These are phyloP conservation scores for Eumaeus atala DNA, from an alignment of 1,140 invertebrate genomes.

Conservation along the genomic window DNA sequence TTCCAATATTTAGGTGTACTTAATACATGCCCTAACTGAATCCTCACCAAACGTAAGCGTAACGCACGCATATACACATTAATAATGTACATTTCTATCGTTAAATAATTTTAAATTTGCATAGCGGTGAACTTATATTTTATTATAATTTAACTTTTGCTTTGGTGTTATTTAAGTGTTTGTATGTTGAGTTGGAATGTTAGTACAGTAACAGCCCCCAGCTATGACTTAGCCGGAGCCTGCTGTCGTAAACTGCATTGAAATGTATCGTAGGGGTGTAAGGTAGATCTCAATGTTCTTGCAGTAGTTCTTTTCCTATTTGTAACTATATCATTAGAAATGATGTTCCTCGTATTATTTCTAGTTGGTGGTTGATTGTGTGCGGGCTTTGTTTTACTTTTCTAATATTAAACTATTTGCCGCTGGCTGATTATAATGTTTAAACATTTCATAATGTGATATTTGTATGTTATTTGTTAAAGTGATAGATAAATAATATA, in stretches of 20 bases:
- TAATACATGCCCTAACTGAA: slow-evolving; percentile 34
- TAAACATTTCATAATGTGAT: slow-evolving; percentile 66
- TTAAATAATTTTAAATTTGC: slow-evolving; percentile 7
- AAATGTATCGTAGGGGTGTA: too few species aligned
- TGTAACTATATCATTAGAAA: background rate
- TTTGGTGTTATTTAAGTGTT: slow-evolving; percentile 4
- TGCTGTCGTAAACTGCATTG: too few species aligned
- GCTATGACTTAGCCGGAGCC: too few species aligned
- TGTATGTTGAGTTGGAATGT: background rate
- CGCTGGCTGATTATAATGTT: slow-evolving; percentile 52
- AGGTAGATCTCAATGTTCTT: too few species aligned
- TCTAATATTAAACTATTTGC: slow-evolving; percentile 27
- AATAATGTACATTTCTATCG: slow-evolving; percentile 6
- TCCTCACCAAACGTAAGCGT: slow-evolving; percentile 4
- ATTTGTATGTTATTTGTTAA: slow-evolving; percentile 71
- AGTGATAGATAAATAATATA: slow-evolving; percentile 51
- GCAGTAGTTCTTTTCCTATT: background rate
- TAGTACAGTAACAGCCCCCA: too few species aligned
- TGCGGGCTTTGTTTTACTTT: background rate
- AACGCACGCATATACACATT: background rate
- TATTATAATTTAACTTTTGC: slow-evolving; percentile 9
- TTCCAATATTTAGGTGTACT: slow-evolving; percentile 58
- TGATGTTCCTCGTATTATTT: slow-evolving; percentile 10
- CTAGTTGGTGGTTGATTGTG: too few species aligned
- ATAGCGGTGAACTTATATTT: background rate